Base-by-base conservation (phyloP, 2,797 vertebrate genomes). In the Falco peregrinus region DNA sequence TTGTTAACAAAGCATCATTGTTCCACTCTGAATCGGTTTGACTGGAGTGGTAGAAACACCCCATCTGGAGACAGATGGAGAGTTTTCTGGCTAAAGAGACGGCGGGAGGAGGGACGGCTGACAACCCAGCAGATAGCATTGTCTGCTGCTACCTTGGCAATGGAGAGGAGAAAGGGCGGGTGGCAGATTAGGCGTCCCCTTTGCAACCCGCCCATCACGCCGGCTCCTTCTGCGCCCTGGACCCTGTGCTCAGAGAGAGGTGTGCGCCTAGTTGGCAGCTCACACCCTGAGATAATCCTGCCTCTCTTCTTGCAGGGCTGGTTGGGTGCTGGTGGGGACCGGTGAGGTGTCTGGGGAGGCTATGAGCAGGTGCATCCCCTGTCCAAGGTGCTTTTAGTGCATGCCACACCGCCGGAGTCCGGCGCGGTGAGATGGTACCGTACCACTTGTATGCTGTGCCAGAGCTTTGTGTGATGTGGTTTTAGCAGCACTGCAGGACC, bases 1-100 rank as follows among this genome's bases (percentile, higher is more conserved):
- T 97, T 96, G 96, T 96, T 96, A 97, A 96, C 96, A 97, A 97
- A 97, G 96, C 96, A 91, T 96, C 92, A 95, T 97, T 96, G 95
- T 97, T 97, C 96, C 92, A 81, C 81, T 91, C 81, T 96, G 94
- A 96, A 96, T 97, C 87, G 39, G 96, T 96, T 96, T 94, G 96
- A 93, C 92, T 95, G 92, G 95, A 96, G 93, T 94, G 96, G 96
- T 96, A 96, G 96, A 94, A 97, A 97, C 95, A 96, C 96, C 97
- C 97, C 93, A 96, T 96, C 95, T 97, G 96, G 97, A 96, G 96
- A 97, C 96, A 95, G 94, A 96, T 95, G 96, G 97, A 95, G 95
- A 95, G 93, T 93, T 96, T 93, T 87, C 93, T 93, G 95, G 95
- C 92, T 95, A 84, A 79, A 94, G 96, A 90, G 93, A 20, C 29